These are phyloP conservation scores for Malacoraja senta DNA, from an alignment of 2,797 vertebrate species.

Conservation along the genomic window DNA sequence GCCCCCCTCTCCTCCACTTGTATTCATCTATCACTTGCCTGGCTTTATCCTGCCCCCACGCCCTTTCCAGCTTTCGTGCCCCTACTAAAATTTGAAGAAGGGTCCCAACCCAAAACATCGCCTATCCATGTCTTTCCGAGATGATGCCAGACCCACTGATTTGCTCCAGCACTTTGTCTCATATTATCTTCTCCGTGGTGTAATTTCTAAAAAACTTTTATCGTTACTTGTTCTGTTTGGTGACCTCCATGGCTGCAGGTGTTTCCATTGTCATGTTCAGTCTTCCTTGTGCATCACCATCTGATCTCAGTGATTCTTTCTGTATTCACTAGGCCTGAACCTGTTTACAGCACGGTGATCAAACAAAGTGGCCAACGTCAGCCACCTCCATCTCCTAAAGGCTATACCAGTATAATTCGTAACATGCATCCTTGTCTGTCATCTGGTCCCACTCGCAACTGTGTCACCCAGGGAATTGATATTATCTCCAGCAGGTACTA, in stretches of 20 bases:
- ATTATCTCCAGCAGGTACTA: constrained; percentile 24
- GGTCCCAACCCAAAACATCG: too few relatives aligned
- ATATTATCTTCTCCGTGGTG: not conserved
- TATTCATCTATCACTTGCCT: too few relatives aligned
- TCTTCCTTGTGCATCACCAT: constrained; percentile 17
- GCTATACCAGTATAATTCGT: constrained; percentile 23
- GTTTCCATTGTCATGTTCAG: constrained; percentile 7
- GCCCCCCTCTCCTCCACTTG: too few relatives aligned
- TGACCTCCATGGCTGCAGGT: not conserved
- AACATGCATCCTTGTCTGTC: constrained; percentile 30
- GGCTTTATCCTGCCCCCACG: too few relatives aligned
- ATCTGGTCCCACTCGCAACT: not conserved
- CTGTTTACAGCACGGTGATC: constrained; percentile 33
- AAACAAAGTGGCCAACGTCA: constrained; percentile 29
- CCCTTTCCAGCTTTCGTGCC: too few relatives aligned
- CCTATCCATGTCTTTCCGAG: too few relatives aligned
- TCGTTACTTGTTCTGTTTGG: not conserved
- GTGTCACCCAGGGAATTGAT: constrained; percentile 30
- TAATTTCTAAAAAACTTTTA: not conserved
- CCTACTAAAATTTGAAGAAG: too few relatives aligned
- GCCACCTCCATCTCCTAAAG: constrained; percentile 16
- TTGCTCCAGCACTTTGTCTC: too few relatives aligned
- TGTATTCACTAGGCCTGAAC: constrained; percentile 33
- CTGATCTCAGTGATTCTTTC: constrained; percentile 29
- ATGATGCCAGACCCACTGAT: too few relatives aligned